Base-by-base conservation (phyloP, 2,797 vertebrate genomes). In the Acanthornis magna region DNA sequence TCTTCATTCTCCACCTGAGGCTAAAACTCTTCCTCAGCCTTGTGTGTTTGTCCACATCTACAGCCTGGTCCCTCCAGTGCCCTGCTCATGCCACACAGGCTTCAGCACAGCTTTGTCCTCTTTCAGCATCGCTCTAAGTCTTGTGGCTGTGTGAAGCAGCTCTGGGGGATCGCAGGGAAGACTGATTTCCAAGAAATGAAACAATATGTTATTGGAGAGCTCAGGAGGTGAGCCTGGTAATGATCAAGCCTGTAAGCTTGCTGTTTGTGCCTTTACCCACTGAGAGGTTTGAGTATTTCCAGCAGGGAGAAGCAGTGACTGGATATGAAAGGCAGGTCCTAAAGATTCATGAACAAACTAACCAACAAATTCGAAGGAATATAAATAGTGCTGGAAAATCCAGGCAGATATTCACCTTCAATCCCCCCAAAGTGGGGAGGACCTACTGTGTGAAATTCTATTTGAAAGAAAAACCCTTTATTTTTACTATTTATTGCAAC, bases 401-500 rank as follows among this genome's bases (percentile, higher is more conserved):
- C 68, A 73, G 63, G 38, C 7, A 58, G 51, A 47, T 67, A 85
- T 7, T 80, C 60, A 29, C 57, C 10, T 60, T 83, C 54, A 43
- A 72, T 90, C 22, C 36, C 13, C 45, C 10, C 32, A 27, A 68
- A 76, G 58, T 53, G 34, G 17, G 16, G 29, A 82, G 43, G 30
- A 34, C 71, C n/a, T 65, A 48, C n/a, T 27, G 19, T 47, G 18
- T 58, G 38, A 43, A 66, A 47, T 75, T 63, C 48, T 34, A 25
- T 38, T 30, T 57, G 60, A 85, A 77, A 78, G n/a, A n/a, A 66
- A 76, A 70, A 17, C 34, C 5, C 13, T 70, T 82, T 8, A 9
- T 81, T 95, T 95, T 88, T 65, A 26, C 58, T 72, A 43, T 90
- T 93, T 92, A 50, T 80, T 95, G 50, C 83, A 93, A 81, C 89